Percentiles rank a stretch among this genome's conserved stretches.
These are phyloP conservation scores for Todiramphus chloris DNA, from an alignment of 2,113 vertebrate species.

Conservation along the genomic window DNA sequence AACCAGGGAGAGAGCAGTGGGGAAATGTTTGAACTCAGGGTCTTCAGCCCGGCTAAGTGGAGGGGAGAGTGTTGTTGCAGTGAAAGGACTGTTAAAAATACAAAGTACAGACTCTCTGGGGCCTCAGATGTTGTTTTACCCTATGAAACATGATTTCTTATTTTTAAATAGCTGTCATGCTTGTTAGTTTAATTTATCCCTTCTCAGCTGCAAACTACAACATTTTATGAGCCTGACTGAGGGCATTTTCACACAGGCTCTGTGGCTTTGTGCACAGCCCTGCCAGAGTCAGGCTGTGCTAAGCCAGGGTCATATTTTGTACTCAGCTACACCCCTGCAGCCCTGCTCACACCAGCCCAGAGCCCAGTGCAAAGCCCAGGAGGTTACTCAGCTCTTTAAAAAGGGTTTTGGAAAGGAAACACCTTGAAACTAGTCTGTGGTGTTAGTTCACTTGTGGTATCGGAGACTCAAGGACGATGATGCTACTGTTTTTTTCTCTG, in stretches of 20 bases:
- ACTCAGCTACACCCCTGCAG: background rate
- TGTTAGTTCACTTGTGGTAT: background rate
- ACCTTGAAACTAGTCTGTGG: background rate
- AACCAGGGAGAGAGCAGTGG: background rate
- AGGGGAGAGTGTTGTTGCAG: slow-evolving; percentile 47
- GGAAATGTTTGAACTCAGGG: slow-evolving; percentile 47
- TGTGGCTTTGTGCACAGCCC: background rate
- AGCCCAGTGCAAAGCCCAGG: background rate
- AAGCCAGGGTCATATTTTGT: slow-evolving; percentile 17
- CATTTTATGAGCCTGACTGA: slow-evolving; percentile 58
- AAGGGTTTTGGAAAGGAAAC: slow-evolving; percentile 31
- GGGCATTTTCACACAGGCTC: slow-evolving; percentile 31
- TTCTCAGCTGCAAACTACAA: slow-evolving; percentile 65
- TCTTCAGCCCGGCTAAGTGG: background rate
- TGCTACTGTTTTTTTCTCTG: background rate
- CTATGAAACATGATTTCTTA: slow-evolving; percentile 63
- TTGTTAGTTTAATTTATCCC: slow-evolving; percentile 70
- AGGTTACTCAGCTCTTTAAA: slow-evolving; percentile 28
- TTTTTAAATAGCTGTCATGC: slow-evolving; percentile 68
- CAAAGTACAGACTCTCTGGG: slow-evolving; percentile 64
- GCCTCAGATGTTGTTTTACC: slow-evolving; percentile 65
- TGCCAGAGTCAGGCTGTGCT: slow-evolving; percentile 21
- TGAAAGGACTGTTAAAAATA: slow-evolving; percentile 58
- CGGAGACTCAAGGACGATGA: background rate
- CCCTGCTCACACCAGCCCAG: background rate